Conservation (phyloP, 2,113 vertebrate species). For the Gnathonemus longibarbis region DNA sequence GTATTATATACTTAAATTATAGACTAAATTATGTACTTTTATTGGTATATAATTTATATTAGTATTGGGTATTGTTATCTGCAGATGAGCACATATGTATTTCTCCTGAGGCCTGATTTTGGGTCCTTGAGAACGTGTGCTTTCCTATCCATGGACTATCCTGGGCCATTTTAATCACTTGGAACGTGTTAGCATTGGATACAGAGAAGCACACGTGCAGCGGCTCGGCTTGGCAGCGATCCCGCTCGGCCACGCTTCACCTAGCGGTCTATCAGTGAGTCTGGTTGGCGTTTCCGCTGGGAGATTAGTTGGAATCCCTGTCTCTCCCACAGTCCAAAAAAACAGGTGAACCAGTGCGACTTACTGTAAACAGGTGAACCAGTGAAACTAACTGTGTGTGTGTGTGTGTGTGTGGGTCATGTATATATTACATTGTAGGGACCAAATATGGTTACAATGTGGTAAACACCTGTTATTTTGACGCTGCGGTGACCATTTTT, state of each 20-base stretch:
- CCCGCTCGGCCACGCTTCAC: not conserved
- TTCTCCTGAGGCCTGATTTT: not conserved
- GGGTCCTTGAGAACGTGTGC: not conserved
- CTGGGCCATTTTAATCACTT: not conserved
- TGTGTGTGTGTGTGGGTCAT: not conserved
- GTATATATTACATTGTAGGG: not conserved
- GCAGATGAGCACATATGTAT: not conserved
- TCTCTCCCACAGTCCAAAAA: not conserved
- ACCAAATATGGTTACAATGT: not conserved
- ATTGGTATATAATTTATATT: not conserved
- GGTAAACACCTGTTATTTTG: not conserved
- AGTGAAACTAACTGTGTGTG: not conserved
- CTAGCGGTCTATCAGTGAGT: not conserved
- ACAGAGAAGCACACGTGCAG: not conserved
- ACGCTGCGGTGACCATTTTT: not conserved
- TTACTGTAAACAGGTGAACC: not conserved
- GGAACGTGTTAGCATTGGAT: not conserved
- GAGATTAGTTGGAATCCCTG: not conserved
- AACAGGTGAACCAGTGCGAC: not conserved
- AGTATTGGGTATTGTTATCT: not conserved
- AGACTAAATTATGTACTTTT: not conserved
- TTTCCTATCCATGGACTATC: not conserved
- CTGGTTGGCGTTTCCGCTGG: not conserved
- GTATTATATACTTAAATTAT: not conserved
- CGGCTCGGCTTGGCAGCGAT: not conserved